These are phyloP conservation scores for Stichodactyla mertensii DNA, from an alignment of 64 coral and sea anemone species.

Conservation along the genomic window DNA sequence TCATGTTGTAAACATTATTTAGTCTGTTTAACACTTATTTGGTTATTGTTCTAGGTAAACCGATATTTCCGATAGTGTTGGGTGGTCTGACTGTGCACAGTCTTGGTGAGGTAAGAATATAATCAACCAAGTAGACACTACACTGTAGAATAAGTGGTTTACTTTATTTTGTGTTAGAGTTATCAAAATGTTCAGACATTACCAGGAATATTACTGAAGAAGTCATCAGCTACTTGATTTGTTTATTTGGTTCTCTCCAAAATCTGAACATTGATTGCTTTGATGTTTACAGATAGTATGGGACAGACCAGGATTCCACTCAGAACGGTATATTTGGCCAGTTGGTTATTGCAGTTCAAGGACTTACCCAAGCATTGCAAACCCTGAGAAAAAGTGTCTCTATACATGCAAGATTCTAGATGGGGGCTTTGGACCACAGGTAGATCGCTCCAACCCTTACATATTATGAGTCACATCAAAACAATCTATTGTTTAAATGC, in stretches of 20 bases:
- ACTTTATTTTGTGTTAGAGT: too few species aligned
- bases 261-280: too few species aligned
- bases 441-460: not conserved
- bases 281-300: constrained; percentile 66
- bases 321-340: constrained; percentile 97
- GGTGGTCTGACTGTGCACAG: constrained; percentile 94
- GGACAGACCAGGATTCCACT: constrained; percentile 95
- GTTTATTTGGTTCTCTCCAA: too few species aligned
- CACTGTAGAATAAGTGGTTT: too few species aligned
- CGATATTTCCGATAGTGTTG: constrained; percentile 88
- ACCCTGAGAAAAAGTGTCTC: constrained; percentile 93
- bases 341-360: constrained; percentile 95
- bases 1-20: too few species aligned
- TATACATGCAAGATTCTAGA: constrained; percentile 99
- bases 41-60: constrained; percentile 55
- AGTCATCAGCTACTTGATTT: too few species aligned
- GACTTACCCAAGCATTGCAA: constrained; percentile 91
- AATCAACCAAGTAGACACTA: too few species aligned
- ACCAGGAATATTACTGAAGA: too few species aligned
- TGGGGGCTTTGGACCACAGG: constrained; percentile 85
- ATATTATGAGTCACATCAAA: too few species aligned
- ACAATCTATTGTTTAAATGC: too few species aligned
- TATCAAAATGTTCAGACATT: too few species aligned
- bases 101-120: constrained; percentile 76
- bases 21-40: not conserved